Evolutionary conservation across 2,113 vertebrate species (phyloP).

Genomic region (Neofelis nebulosa): DNA sequence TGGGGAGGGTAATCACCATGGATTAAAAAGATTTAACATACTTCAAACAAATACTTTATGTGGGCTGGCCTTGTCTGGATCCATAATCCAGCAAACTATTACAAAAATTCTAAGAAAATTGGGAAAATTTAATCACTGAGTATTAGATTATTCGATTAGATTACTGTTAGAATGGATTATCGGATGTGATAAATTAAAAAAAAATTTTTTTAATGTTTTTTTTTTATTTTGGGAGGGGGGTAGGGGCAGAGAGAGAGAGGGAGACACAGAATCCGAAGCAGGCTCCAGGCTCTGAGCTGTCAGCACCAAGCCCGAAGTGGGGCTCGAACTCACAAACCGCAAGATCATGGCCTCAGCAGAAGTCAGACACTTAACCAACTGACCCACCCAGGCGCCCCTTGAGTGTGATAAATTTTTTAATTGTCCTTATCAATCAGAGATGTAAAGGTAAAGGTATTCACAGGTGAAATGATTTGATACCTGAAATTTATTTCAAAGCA

Average conservation of each 20-base stretch:
- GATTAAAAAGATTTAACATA: not conserved
- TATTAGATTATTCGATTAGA: not conserved
- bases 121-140: not conserved
- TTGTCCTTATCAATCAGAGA: not conserved
- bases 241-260: no score
- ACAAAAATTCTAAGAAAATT: not conserved
- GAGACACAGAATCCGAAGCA: no score
- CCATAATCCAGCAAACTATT: not conserved
- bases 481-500: not conserved
- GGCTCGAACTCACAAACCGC: no score
- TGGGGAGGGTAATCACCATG: not conserved
- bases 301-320: no score
- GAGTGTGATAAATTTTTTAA: not conserved
- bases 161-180: no score
- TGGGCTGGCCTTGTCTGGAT: not conserved
- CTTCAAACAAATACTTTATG: not conserved
- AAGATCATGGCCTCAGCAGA: no score
- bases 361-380: no score
- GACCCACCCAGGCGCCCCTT: no score
- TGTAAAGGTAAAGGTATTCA: not conserved
- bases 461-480: not conserved
- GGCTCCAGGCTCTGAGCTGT: no score
- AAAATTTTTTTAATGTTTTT: no score
- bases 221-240: no score
- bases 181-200: no score